Evolutionary conservation across 2,888 invertebrate genomes (phyloP), one percentile per base, ranked within the genome.

Genomic region (Selenia dentaria): DNA sequence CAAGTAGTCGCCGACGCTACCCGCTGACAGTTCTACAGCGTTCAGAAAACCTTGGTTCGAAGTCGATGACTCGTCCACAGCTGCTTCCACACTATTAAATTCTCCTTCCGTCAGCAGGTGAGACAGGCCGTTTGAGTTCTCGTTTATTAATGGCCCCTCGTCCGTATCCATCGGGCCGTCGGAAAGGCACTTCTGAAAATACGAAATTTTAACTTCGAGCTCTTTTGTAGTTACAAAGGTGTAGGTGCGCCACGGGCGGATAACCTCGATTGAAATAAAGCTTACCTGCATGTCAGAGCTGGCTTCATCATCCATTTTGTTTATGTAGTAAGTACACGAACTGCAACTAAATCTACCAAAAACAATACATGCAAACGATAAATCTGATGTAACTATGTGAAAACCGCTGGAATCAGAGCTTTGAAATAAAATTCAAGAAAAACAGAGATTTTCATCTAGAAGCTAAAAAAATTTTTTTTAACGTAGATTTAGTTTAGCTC

Each of bases 21-120:
- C 83, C 31, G 84, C 73, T n/a, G 90, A 89, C 53, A 89, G 66
- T 60, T 90, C 89, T 28, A 84, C 87, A 25, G 90, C 86, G 70
- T 86, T 87, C 44, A 90, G 71, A 58, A 90, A 90, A 57, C 79
- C 86, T 67, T 85, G 90, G 57, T 90, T 87, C 2, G 89, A 90
- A 24, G 80, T 76, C 24, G 90, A 89, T 16, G 89, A 86, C 57
- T 90, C 89, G 57, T 89, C 89, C 47, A 74, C 88, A 18, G 70
- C 81, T 11, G 85, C 81, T 44, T 90, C 89, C 14, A 89, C 89
- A 61, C 87, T 88, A 54, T 79, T 86, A 59, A 89, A 88, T 59
- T 87, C 89, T 22, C 86, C 80, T 51, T 88, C 90, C 9, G 87
- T 88, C 53, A 89, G 65, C 55, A 89, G 70, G 69, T 89, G 88